A percentile compares a stretch with the other conserved stretches of the same genome.
These are phyloP conservation scores for Calliopum simillimum DNA, from an alignment of 2,888 invertebrate genomes.

Conservation along the genomic window DNA sequence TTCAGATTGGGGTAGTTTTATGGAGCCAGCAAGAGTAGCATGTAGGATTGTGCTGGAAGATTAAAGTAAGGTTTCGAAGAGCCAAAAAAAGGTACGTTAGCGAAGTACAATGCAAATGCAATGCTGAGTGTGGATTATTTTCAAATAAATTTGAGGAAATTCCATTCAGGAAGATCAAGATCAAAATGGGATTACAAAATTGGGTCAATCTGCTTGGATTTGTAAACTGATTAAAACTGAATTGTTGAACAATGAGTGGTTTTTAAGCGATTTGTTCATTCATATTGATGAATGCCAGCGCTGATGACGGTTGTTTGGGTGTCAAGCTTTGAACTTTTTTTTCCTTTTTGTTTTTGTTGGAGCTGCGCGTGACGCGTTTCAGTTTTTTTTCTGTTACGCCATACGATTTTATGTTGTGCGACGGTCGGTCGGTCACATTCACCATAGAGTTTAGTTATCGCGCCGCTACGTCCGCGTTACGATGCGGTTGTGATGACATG, in stretches of 20 bases:
- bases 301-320: neutral
- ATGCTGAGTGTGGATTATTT: too few species aligned
- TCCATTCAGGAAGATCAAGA: too few species aligned
- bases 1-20: neutral
- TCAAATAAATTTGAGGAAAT: too few species aligned
- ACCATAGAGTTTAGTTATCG: neutral
- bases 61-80: too few species aligned
- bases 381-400: neutral
- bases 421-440: neutral
- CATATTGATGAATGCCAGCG: neutral
- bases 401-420: neutral
- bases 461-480: neutral
- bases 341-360: neutral
- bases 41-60: too few species aligned
- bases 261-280: too few species aligned
- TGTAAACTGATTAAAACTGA: too few species aligned
- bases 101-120: too few species aligned
- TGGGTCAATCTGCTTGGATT: too few species aligned
- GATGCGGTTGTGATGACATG: slow-evolving; percentile 16
- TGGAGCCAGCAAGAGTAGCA: neutral
- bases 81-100: too few species aligned
- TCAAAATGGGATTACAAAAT: too few species aligned
- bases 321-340: neutral
- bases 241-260: too few species aligned
- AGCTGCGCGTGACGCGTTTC: neutral